Evolutionary conservation across 2,113 vertebrate species (phyloP).

Genomic region (Alces alces): DNA sequence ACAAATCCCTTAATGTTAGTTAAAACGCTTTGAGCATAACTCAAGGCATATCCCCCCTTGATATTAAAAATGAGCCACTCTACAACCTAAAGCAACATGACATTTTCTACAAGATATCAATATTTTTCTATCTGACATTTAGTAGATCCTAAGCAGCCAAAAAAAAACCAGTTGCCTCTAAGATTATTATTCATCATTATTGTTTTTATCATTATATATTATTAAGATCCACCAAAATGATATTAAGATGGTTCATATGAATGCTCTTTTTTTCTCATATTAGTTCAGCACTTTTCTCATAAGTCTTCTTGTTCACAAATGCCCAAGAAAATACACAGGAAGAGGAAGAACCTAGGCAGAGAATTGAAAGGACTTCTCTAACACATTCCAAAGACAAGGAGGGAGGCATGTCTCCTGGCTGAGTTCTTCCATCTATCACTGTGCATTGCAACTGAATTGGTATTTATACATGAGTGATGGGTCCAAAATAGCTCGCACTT

Average conservation of each 20-base stretch:
- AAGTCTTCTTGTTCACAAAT: conserved; percentile 3
- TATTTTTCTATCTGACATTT: conserved; percentile 25
- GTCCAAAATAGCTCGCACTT: background rate
- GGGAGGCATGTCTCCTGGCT: background rate
- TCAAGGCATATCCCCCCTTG: background rate
- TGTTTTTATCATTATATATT: background rate
- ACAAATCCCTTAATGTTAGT: background rate
- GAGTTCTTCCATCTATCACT: background rate
- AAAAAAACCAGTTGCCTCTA: background rate
- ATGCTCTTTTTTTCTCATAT: background rate
- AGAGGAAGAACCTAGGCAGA: background rate
- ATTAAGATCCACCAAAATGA: background rate
- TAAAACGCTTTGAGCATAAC: background rate
- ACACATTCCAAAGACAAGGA: background rate
- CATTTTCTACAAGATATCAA: conserved; percentile 14
- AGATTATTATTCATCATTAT: background rate
- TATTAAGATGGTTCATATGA: background rate
- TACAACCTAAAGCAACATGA: background rate
- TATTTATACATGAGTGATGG: background rate
- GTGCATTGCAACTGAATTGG: background rate
- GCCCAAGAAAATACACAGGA: background rate
- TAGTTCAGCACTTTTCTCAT: background rate
- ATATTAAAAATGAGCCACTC: conserved; percentile 17
- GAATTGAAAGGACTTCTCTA: background rate
- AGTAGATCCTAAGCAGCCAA: conserved; percentile 3